Conservation (phyloP, 2,888 invertebrate species). For the Pseudococcus jackbeardsleyi region DNA sequence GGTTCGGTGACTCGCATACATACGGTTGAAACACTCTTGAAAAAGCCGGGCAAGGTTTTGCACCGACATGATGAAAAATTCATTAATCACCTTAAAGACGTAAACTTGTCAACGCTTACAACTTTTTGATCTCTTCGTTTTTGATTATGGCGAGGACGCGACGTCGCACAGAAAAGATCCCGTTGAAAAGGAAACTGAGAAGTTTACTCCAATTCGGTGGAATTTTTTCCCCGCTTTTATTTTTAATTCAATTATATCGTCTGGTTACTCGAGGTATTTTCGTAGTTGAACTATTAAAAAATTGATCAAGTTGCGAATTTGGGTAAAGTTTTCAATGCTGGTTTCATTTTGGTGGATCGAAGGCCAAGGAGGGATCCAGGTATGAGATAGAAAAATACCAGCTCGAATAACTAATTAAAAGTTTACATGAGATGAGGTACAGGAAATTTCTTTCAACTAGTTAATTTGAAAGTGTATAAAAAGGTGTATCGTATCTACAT, state of each 20-base stretch:
- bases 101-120: constrained; percentile 29
- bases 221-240: neutral
- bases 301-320: neutral
- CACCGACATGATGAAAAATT: constrained; percentile 30
- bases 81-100: constrained; percentile 46
- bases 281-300: constrained; percentile 5
- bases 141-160: neutral
- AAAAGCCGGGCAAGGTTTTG: neutral
- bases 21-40: constrained; percentile 29
- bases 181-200: neutral
- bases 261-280: neutral
- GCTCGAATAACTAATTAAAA: constrained; percentile 38
- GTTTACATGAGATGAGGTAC: neutral
- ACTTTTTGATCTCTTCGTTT: constrained; percentile 40
- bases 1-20: constrained; percentile 28
- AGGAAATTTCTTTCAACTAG: neutral
- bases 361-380: neutral
- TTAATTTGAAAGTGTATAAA: constrained; percentile 18
- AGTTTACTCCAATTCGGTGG: neutral
- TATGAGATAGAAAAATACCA: neutral
- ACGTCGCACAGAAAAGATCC: neutral
- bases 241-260: constrained; percentile 30
- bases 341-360: no score
- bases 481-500: neutral
- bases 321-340: neutral